Conservation (phyloP, 2,113 vertebrate genomes). For the Jaculus jaculus region DNA sequence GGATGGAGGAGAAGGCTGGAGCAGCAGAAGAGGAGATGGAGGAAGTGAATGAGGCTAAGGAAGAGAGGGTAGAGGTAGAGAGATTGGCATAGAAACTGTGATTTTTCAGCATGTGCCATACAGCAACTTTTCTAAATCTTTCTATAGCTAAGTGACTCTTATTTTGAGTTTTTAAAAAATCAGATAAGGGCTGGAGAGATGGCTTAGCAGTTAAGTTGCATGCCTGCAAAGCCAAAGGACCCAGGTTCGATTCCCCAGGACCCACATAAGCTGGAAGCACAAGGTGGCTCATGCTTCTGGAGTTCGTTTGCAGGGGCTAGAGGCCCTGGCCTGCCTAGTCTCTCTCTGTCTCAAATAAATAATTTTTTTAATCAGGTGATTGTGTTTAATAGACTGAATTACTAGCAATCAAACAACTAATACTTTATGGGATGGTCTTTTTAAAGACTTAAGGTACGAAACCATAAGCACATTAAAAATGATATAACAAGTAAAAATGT, state of each 20-base stretch:
- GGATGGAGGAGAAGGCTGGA: too few species aligned
- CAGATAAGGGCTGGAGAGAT: not conserved
- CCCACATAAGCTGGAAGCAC: too few species aligned
- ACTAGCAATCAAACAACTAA: not conserved
- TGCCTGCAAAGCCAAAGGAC: too few species aligned
- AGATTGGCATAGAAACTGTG: not conserved
- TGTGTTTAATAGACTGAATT: slow-evolving; percentile 2
- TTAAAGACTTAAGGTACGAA: not conserved
- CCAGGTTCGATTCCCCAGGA: too few species aligned
- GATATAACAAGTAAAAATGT: not conserved
- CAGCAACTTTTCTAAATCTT: not conserved
- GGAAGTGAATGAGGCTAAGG: too few species aligned
- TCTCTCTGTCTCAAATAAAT: too few species aligned
- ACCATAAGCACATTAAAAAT: not conserved
- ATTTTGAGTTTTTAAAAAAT: slow-evolving; percentile 27
- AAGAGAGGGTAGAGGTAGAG: too few species aligned
- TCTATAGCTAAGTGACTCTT: not conserved
- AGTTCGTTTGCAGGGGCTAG: too few species aligned
- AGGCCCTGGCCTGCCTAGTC: too few species aligned
- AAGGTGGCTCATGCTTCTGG: too few species aligned
- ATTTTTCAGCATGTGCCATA: not conserved
- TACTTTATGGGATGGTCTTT: not conserved
- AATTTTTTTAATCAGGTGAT: not conserved
- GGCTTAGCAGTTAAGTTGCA: too few species aligned
- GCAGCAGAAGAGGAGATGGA: too few species aligned